Base-by-base conservation (phyloP, 64 coral and sea anemone species). In the Porites australiensis region DNA sequence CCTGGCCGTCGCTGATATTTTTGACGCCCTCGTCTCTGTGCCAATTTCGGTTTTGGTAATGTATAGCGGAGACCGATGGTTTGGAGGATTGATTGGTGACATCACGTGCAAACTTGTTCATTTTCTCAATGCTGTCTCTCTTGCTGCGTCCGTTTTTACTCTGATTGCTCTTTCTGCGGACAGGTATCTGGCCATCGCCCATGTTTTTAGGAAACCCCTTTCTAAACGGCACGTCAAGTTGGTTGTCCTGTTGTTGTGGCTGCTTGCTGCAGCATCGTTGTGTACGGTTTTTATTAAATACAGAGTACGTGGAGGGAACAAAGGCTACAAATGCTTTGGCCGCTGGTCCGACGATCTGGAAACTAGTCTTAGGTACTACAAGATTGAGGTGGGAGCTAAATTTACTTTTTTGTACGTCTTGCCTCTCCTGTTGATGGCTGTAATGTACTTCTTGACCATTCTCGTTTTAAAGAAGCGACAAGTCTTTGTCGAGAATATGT, bases 391-490 rank as follows among this genome's bases (percentile, higher is more conserved):
- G 16, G 67, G 50, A 7, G 66, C 88, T 6, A 89, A 66, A 48
- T 90, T 93, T 48, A 44, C 90, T 11, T 54, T 71, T 13, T 50
- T 96, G 3, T 96, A 90, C 58, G 62, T 71, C 60, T 8, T 93
- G 6, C 95, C 95, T 79, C 86, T 96, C 10, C 2, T 65, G 52
- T 79, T 74, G 59, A 96, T 90, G 21, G 79, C 82, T 12, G 77
- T 86, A 14, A 76, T 96, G 73, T 93, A 96, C 45, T 85, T 66
- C 16, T 77, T 15, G 13, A 96, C 93, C 20, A 96, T 96, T 18
- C 72, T 87, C 3, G 77, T 89, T 11, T 82, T 96, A 6, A 93
- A 82, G 87, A 58, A 68, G 12, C 95, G 95, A 5, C 80, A 93
- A 72, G 95, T 89, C 3, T 77, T 92, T 66, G 95, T 90, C 27